Evolutionary conservation across 2,888 invertebrate genomes (phyloP).

Genomic region (Acronicta aceris): DNA sequence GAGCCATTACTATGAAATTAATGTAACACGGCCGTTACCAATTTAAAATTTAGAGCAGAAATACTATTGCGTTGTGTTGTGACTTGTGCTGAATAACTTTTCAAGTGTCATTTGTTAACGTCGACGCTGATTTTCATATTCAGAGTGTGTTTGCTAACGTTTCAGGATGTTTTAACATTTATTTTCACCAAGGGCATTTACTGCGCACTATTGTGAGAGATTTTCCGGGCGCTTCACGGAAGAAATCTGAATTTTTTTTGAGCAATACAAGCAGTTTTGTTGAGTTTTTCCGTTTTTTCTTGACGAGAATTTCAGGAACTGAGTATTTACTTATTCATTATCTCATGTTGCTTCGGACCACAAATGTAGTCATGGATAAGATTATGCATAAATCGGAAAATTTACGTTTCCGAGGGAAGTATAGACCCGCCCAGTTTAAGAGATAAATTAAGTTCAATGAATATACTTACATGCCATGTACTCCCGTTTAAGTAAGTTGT

Average conservation of each 20-base stretch:
- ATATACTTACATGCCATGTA: too few relatives aligned
- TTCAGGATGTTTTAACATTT: slow-evolving; percentile 44
- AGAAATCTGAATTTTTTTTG: slow-evolving; percentile 11
- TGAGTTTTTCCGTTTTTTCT: slow-evolving; percentile 5
- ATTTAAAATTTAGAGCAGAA: slow-evolving; percentile 83
- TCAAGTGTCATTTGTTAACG: slow-evolving; percentile 74
- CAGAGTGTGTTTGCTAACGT: slow-evolving; percentile 68
- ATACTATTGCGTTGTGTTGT: slow-evolving; percentile 72
- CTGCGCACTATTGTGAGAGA: slow-evolving; percentile 39
- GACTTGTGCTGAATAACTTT: slow-evolving; percentile 69
- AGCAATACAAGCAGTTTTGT: slow-evolving; percentile 16
- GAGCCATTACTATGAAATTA: slow-evolving; percentile 68
- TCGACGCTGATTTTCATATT: slow-evolving; percentile 77
- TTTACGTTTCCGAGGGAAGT: too few relatives aligned
- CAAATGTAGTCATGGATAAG: too few relatives aligned
- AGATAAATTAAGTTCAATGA: too few relatives aligned
- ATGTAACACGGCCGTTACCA: slow-evolving; percentile 78
- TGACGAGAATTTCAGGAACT: too few relatives aligned
- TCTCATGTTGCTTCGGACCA: too few relatives aligned
- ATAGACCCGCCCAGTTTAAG: too few relatives aligned
- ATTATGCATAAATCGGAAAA: too few relatives aligned
- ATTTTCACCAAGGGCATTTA: slow-evolving; percentile 49
- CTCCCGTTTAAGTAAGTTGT: too few relatives aligned
- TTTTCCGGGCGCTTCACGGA: slow-evolving; percentile 29
- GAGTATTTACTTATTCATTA: too few relatives aligned